These are phyloP conservation scores for Osmerus eperlanus DNA, from an alignment of 2,113 vertebrate species.

Conservation along the genomic window DNA sequence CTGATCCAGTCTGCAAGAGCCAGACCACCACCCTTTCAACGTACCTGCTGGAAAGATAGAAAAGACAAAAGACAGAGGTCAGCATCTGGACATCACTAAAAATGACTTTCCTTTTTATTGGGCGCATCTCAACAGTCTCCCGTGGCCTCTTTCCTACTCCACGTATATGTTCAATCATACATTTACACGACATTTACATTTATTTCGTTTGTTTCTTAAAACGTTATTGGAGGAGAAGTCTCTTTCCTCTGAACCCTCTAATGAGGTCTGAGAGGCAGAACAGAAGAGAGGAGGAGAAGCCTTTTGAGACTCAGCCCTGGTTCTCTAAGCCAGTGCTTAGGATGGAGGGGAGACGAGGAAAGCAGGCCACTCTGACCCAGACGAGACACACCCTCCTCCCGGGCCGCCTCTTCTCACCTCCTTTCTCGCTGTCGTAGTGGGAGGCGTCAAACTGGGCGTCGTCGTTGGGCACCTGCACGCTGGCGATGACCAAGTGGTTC, in stretches of 20 bases:
- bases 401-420: slow-evolving; percentile 70
- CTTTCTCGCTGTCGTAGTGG: slow-evolving; percentile 90
- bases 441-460: slow-evolving; percentile 88
- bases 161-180: too few species aligned
- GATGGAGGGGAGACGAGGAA: not conserved
- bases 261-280: too few species aligned
- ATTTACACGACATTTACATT: too few species aligned
- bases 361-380: not conserved
- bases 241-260: too few species aligned
- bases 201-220: too few species aligned
- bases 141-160: too few species aligned
- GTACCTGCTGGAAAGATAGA: slow-evolving; percentile 69
- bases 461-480: slow-evolving; percentile 89
- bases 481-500: slow-evolving; percentile 93
- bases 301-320: too few species aligned
- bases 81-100: slow-evolving; percentile 5
- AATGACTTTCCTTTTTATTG: too few species aligned
- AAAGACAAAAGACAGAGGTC: slow-evolving; percentile 21
- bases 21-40: slow-evolving; percentile 29
- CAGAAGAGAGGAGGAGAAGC: too few species aligned
- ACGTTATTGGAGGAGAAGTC: too few species aligned
- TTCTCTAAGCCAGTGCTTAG: not conserved
- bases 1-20: too few species aligned
- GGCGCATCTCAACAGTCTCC: too few species aligned
- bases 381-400: not conserved